Conservation (phyloP, 1,140 invertebrate species). For the Cyclina sinensis region DNA sequence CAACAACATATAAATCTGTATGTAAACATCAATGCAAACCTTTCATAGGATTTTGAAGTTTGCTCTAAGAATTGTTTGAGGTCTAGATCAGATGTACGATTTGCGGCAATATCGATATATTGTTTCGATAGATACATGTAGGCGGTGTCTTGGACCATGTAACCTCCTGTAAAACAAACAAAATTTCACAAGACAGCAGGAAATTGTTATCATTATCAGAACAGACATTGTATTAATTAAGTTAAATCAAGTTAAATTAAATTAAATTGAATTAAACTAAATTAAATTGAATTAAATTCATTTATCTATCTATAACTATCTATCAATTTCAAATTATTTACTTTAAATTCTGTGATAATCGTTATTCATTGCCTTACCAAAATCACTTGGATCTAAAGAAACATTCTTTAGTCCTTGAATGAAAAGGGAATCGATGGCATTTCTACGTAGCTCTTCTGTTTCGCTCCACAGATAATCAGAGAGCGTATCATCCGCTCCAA, state of each 20-base stretch:
- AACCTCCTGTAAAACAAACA: background rate
- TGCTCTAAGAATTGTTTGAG: slow-evolving; percentile 4
- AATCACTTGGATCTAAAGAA: background rate
- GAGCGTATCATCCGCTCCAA: background rate
- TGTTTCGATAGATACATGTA: background rate
- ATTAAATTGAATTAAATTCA: too few relatives aligned
- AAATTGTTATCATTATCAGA: too few relatives aligned
- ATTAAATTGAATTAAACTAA: too few relatives aligned
- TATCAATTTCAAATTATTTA: too few relatives aligned
- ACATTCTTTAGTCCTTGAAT: background rate
- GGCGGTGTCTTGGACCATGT: background rate
- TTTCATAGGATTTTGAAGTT: background rate
- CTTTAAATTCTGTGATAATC: too few relatives aligned
- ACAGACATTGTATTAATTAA: too few relatives aligned
- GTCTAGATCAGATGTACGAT: background rate
- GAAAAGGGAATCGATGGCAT: background rate
- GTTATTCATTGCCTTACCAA: too few relatives aligned
- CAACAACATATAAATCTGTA: too few relatives aligned
- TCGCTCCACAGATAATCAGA: background rate
- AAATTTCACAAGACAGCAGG: background rate
- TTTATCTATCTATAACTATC: too few relatives aligned
- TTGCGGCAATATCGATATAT: background rate
- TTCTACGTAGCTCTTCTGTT: background rate
- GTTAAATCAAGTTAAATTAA: too few relatives aligned
- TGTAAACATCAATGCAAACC: too few relatives aligned